phyloP scores from a whole-genome alignment of 2,797 vertebrate genomes.

The Characodon lateralis region DNA sequence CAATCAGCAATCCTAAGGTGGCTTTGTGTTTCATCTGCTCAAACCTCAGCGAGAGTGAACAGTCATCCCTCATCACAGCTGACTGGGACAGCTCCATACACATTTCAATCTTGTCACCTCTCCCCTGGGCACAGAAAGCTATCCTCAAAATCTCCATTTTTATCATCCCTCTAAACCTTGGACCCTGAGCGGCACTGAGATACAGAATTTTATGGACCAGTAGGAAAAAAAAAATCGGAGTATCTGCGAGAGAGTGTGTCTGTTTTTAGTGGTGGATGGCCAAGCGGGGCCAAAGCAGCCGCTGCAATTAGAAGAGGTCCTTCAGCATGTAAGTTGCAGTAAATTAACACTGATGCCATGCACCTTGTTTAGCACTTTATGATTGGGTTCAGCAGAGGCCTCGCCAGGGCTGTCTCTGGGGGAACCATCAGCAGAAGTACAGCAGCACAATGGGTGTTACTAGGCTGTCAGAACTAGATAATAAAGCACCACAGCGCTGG shows the following conservation, averaged over 20 bases:
- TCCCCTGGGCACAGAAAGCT: conserved; percentile 56
- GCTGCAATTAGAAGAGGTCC: conserved; percentile 69
- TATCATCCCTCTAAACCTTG: conserved; percentile 71
- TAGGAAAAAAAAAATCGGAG: conserved; percentile 50
- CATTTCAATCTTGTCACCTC: conserved; percentile 77
- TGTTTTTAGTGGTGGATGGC: conserved; percentile 23
- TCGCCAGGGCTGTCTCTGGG: conserved; percentile 79
- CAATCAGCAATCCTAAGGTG: conserved; percentile 74
- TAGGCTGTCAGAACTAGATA: conserved; percentile 84
- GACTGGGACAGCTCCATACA: conserved; percentile 61
- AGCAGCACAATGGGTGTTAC: conserved; percentile 77
- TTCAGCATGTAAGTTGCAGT: conserved; percentile 74
- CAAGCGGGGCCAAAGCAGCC: not conserved
- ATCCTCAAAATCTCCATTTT: conserved; percentile 73
- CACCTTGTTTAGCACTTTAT: conserved; percentile 79
- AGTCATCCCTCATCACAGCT: conserved; percentile 70
- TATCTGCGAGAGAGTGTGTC: conserved; percentile 12
- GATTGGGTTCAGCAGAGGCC: conserved; percentile 83
- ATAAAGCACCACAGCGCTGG: conserved; percentile 81
- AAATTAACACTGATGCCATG: conserved; percentile 81
- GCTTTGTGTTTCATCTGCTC: conserved; percentile 77
- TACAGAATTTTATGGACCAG: conserved; percentile 66
- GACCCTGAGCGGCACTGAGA: conserved; percentile 52
- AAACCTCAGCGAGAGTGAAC: conserved; percentile 63
- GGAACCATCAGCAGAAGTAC: conserved; percentile 72